phyloP scores from a whole-genome alignment of 2,888 invertebrate genomes.

The Drosophila flavopinicola region DNA sequence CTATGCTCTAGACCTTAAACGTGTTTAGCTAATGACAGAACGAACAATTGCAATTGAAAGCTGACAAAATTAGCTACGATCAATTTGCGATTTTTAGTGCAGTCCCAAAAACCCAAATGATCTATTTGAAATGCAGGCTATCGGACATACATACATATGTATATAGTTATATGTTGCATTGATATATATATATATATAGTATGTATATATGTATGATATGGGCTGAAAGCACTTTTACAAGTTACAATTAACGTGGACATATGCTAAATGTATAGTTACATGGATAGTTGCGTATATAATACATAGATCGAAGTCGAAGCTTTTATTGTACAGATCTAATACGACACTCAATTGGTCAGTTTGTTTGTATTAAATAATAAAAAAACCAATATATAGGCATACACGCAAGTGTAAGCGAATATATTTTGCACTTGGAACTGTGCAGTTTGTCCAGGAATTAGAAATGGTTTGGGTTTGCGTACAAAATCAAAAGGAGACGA shows the following conservation, averaged over 20 bases:
- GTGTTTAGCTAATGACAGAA: conserved; percentile 60
- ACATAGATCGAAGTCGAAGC: conserved; percentile 44
- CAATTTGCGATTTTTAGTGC: conserved; percentile 29
- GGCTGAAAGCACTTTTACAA: conserved; percentile 42
- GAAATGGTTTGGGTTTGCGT: conserved; percentile 33
- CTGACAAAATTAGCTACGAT: conserved; percentile 47
- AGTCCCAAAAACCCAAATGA: conserved; percentile 54
- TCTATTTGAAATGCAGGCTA: conserved; percentile 46
- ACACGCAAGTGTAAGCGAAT: conserved; percentile 7
- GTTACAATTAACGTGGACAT: conserved; percentile 24
- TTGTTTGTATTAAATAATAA: conserved; percentile 26
- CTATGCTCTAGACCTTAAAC: conserved; percentile 46
- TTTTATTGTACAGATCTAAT: conserved; percentile 61
- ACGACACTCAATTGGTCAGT: conserved; percentile 65
- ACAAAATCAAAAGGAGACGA: conserved; percentile 44
- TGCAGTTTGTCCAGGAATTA: conserved; percentile 49
- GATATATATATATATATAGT: conserved; percentile 6
- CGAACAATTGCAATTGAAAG: conserved; percentile 54
- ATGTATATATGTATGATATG: conserved; percentile 32
- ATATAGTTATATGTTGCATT: not conserved
- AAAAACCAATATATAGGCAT: conserved; percentile 22
- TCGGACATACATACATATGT: conserved; percentile 18
- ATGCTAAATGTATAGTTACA: conserved; percentile 28
- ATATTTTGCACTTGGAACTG: conserved; percentile 26
- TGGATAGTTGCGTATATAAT: conserved; percentile 35